These are phyloP conservation scores for Drosophila mercatorum DNA, from an alignment of 2,888 invertebrate species.

Conservation along the genomic window DNA sequence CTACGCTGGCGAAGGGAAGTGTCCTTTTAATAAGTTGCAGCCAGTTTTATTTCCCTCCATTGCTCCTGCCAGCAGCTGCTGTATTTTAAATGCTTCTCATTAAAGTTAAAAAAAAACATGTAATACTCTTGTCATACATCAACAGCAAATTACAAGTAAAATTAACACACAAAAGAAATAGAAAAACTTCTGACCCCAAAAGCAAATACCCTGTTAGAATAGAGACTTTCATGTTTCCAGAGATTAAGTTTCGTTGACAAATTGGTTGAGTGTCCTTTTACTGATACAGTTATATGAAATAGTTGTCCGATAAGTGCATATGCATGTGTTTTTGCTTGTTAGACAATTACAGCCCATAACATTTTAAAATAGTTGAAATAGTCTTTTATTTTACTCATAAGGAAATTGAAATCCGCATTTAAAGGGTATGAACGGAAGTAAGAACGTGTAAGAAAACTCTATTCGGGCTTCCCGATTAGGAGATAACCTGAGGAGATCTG, in stretches of 20 bases:
- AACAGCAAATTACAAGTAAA: slow-evolving; percentile 32
- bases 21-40: slow-evolving; percentile 61
- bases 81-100: slow-evolving; percentile 63
- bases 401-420: no score
- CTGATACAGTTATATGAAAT: no score
- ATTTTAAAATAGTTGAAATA: no score
- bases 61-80: slow-evolving; percentile 28
- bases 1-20: slow-evolving; percentile 17
- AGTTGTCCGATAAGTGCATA: no score
- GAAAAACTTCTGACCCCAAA: background rate
- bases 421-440: background rate
- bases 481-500: no score
- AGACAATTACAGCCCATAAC: no score
- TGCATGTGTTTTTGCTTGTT: no score
- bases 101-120: slow-evolving; percentile 42
- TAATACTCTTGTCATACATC: slow-evolving; percentile 38
- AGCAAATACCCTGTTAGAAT: background rate
- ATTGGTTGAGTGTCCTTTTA: no score
- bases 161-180: slow-evolving; percentile 12
- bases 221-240: background rate
- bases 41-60: slow-evolving; percentile 8
- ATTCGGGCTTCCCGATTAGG: no score
- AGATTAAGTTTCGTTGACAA: no score
- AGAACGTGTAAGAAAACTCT: no score
- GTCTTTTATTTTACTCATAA: no score